A percentile compares a stretch with the other conserved stretches of the same genome.
Evolutionary conservation across 2,113 vertebrate genomes (phyloP).

Genomic region (Pituophis catenifer): DNA sequence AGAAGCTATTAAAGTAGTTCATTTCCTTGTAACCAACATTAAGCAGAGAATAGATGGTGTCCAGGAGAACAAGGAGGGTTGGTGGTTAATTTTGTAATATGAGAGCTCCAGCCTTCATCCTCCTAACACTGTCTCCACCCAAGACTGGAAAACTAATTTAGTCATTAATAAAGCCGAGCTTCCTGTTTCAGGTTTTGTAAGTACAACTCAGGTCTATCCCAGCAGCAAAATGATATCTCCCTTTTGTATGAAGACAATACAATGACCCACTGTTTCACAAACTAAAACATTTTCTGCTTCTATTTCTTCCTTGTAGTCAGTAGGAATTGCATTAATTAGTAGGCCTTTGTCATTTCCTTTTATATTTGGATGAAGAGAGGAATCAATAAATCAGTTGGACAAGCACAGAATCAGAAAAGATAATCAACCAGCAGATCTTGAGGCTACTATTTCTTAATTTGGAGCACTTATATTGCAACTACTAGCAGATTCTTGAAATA

Average conservation of each 20-base stretch:
- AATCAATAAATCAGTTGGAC: neutral
- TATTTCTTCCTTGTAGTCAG: neutral
- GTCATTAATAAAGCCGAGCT: neutral
- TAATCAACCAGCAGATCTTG: neutral
- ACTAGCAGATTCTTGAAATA: neutral
- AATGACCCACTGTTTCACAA: neutral
- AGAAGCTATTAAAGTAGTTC: neutral
- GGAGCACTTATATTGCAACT: neutral
- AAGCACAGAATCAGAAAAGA: neutral
- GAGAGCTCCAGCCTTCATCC: neutral
- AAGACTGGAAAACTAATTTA: neutral
- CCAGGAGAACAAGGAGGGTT: neutral
- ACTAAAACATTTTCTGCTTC: neutral
- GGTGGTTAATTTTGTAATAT: neutral
- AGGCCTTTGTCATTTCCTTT: neutral
- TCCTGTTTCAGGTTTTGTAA: neutral
- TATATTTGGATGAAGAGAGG: neutral
- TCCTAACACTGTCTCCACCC: neutral
- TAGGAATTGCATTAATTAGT: neutral
- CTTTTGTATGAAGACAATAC: neutral
- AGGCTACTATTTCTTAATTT: neutral
- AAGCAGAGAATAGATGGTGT: neutral
- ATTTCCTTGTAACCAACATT: neutral
- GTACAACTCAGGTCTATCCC: neutral
- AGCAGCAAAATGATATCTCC: slow-evolving; percentile 6